Base-by-base conservation (phyloP, 1,140 invertebrate genomes). In the Zelostemma sp. region DNA sequence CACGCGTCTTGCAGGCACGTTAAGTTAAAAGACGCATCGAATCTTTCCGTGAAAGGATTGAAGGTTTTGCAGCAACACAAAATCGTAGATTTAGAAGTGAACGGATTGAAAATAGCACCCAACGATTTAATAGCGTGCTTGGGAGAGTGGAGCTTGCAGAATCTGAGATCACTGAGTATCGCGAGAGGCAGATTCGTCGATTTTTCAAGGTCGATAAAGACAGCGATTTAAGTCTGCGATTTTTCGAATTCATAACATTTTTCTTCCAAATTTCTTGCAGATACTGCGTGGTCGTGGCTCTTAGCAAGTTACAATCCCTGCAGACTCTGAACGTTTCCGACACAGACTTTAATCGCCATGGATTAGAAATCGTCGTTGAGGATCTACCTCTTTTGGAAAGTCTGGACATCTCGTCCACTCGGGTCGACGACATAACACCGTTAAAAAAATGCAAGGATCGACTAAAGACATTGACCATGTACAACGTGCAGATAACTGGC, bases 291-390 rank as follows among this genome's bases (percentile, higher is more conserved):
- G 84, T 88, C 65, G 84, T 86, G 56, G 84, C 87, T 49, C 81
- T 89, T 43, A 86, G 84, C 67, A 85, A 89, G 83, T 80, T 91
- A 56, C 87, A 86, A 56, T 89, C 88, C 55, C 79, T 93, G 31
- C 88, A 89, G 48, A 87, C 85, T 41, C 81, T 93, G n/a, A 92
- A 93, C 82, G 88, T 93, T 0, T 90, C 91, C 59, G 86, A 89
- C 66, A 93, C 92, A 31, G 90, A 93, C 77, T 89, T 94, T 66
- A 92, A 92, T 78, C 88, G 87, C 58, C 88, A 90, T 72, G 89
- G 89, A 6, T 84, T 93, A 53, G 88, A 90, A 72, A 90, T 92
- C 61, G 86, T 93, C 55, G 89, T 90, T 55, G 89, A 91, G 74
- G 90, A 93, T 85, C 85, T 93, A 49, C 90, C 88, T 16, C 79